Base-by-base conservation (phyloP, 2,888 invertebrate genomes). In the Gryllus longicercus region DNA sequence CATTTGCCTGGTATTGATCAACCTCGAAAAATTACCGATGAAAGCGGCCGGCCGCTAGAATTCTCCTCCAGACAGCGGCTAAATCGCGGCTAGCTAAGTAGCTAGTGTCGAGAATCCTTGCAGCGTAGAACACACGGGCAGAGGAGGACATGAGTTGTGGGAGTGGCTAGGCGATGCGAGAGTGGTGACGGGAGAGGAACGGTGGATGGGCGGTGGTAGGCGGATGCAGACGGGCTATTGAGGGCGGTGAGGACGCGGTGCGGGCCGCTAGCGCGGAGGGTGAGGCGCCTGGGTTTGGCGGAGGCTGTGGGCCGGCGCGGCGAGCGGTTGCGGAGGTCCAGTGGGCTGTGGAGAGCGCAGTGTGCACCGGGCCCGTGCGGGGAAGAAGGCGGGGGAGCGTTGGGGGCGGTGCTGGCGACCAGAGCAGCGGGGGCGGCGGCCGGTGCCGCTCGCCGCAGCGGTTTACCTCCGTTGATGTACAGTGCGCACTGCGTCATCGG, bases 361-460 rank as follows among this genome's bases (percentile, higher is more conserved):
- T 11, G 63, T 11, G 14, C 4, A 63, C 63, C 14, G 63, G 16
- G 63, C 12, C 8, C 16, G 8, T n/a, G 63, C 63, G 14, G 63
- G 8, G 16, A 8, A 63, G 16, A 11, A 63, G 16, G 38, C 38
- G 38, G 38, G 38, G 38, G 38, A 0, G 25, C 25, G 25, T 2
- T 2, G 18, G 63, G 63, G 63, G 63, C 18, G 2, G 63, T 0
- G n/a, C 10, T 5, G 63, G 63, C 38, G 38, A 38, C 38, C 38
- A 38, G 38, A 38, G 38, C 38, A 38, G 38, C 5, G 38, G 63
- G 14, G 51, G 63, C 63, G 63, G 14, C 63, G n/a, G 16, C 63
- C 63, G n/a, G 63, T 63, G 63, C 63, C 63, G 63, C n/a, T 63
- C n/a, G 63, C 63, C 63, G 63, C 63, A 63, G 63, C 63, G 63